Conservation (phyloP, 2,797 vertebrate genomes). For the Pseudopleuronectes americanus region DNA sequence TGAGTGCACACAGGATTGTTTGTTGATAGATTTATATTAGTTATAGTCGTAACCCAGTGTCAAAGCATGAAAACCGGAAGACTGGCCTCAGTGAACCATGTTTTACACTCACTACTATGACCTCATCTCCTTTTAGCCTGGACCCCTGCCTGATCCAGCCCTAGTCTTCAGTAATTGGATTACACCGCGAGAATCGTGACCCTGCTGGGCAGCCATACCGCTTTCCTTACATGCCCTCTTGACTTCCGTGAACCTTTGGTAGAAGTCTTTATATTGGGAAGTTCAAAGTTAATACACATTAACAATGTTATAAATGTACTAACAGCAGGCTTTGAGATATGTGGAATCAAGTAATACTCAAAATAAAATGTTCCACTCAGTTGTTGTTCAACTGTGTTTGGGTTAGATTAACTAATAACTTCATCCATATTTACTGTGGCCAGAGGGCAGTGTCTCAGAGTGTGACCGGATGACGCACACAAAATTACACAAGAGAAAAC, state of each 20-base stretch:
- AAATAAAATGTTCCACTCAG: not conserved
- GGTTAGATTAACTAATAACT: not conserved
- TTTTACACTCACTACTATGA: slow-evolving; percentile 54
- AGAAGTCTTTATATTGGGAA: not conserved
- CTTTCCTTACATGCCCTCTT: slow-evolving; percentile 18
- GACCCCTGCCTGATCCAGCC: slow-evolving; percentile 53
- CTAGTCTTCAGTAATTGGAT: slow-evolving; percentile 70
- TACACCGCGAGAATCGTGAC: slow-evolving; percentile 60
- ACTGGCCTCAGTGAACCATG: slow-evolving; percentile 38
- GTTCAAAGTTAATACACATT: not conserved
- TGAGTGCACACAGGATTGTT: slow-evolving; percentile 40
- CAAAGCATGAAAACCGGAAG: slow-evolving; percentile 28
- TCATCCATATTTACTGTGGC: slow-evolving; percentile 1
- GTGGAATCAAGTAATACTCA: not conserved
- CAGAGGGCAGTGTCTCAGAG: not conserved
- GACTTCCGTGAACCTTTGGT: slow-evolving; percentile 26
- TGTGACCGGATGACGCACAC: slow-evolving; percentile 21
- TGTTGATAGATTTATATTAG: slow-evolving; percentile 35
- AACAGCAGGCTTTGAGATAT: not conserved
- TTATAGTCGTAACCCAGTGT: slow-evolving; percentile 10
- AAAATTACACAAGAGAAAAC: slow-evolving; percentile 5
- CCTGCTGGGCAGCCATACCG: slow-evolving; percentile 39
- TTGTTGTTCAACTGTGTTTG: not conserved
- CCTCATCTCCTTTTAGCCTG: slow-evolving; percentile 73
- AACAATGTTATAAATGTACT: not conserved